phyloP scores from a whole-genome alignment of 2,113 vertebrate genomes.

The Perca fluviatilis region DNA sequence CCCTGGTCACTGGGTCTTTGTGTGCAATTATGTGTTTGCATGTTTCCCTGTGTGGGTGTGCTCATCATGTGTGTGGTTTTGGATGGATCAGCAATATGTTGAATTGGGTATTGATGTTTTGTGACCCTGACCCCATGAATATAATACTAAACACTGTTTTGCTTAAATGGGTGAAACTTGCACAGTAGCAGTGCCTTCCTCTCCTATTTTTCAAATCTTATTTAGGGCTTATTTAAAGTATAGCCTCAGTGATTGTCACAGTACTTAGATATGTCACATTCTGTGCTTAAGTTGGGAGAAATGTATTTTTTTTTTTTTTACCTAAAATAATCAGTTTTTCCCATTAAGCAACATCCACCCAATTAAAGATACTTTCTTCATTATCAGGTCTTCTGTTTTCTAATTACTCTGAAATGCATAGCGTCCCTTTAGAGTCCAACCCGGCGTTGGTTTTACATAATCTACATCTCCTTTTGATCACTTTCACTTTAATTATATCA shows the following conservation, averaged over 20 bases:
- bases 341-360: neutral
- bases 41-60: neutral
- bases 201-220: neutral
- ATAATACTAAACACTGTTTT: neutral
- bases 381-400: neutral
- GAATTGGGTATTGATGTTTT: conserved; percentile 16
- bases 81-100: conserved; percentile 31
- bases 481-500: conserved; percentile 14
- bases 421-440: neutral
- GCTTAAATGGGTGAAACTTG: neutral
- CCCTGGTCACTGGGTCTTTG: conserved; percentile 11
- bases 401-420: neutral
- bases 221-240: neutral
- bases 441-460: neutral
- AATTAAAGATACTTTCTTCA: neutral
- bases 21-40: conserved; percentile 27
- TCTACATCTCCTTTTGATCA: conserved; percentile 4
- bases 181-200: neutral
- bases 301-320: neutral
- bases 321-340: neutral
- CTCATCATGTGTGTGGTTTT: conserved; percentile 21
- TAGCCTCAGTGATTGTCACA: neutral
- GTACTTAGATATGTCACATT: neutral
- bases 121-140: neutral
- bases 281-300: neutral